Evolutionary conservation across 2,888 invertebrate species (phyloP).

Genomic region (Drosophila seclusa): DNA sequence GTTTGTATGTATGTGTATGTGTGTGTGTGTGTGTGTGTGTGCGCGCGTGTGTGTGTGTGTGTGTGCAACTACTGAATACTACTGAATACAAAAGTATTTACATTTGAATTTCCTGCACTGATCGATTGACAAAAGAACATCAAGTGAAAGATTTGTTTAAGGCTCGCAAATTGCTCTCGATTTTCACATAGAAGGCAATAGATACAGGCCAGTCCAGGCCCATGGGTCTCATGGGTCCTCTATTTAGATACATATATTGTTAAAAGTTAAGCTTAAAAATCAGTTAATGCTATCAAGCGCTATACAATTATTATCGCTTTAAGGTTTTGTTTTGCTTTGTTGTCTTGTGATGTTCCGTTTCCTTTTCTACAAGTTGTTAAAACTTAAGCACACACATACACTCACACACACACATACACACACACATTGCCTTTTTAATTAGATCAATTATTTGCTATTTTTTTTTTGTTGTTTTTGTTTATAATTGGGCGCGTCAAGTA

Average conservation of each 20-base stretch:
- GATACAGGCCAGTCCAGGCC: not conserved
- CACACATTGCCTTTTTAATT: conserved; percentile 7
- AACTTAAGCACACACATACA: conserved; percentile 5
- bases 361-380: conserved; percentile 1
- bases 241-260: not conserved
- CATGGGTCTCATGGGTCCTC: not conserved
- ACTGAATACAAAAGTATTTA: conserved; percentile 18
- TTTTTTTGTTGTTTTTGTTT: not conserved
- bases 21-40: not conserved
- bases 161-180: conserved; percentile 33
- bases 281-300: conserved; percentile 11
- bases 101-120: conserved; percentile 4
- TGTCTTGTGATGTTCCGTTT: conserved; percentile 27
- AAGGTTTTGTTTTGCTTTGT: conserved; percentile 1
- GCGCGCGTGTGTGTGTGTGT: conserved; percentile 3
- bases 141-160: conserved; percentile 22
- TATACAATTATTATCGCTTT: conserved; percentile 19
- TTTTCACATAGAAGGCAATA: conserved; percentile 18
- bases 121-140: conserved; percentile 6
- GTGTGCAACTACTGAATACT: conserved; percentile 3
- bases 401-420: not conserved
- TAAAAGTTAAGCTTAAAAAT: conserved; percentile 5
- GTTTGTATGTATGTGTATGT: not conserved
- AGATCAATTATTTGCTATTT: not conserved
- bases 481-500: conserved; percentile 30